These are phyloP conservation scores for Hemiscyllium ocellatum DNA, from an alignment of 2,113 vertebrate genomes.

Conservation along the genomic window DNA sequence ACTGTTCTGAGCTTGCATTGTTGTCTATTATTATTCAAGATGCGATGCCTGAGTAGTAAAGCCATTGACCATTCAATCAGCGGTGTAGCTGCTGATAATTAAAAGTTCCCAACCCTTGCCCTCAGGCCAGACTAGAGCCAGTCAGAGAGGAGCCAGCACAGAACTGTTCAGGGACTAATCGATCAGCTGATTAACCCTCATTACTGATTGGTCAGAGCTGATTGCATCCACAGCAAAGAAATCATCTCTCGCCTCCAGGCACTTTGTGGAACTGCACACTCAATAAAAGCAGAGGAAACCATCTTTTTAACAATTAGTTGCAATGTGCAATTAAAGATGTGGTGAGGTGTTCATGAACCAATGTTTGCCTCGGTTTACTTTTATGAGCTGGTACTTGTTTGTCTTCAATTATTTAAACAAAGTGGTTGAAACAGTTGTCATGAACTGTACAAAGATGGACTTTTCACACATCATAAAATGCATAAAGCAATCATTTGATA, in stretches of 20 bases:
- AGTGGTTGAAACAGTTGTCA: neutral
- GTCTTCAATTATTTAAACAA: slow-evolving; percentile 34
- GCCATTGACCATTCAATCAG: slow-evolving; percentile 79
- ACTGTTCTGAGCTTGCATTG: slow-evolving; percentile 57
- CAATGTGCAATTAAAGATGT: slow-evolving; percentile 39
- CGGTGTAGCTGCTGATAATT: slow-evolving; percentile 73
- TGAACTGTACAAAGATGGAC: neutral
- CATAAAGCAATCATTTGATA: neutral
- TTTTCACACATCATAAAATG: neutral
- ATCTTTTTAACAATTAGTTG: slow-evolving; percentile 45
- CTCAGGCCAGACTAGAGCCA: slow-evolving; percentile 66
- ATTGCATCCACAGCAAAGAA: slow-evolving; percentile 73
- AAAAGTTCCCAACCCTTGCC: slow-evolving; percentile 85
- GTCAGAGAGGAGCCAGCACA: slow-evolving; percentile 63
- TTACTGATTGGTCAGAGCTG: slow-evolving; percentile 78
- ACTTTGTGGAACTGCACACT: slow-evolving; percentile 52
- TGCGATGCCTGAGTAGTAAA: slow-evolving; percentile 66
- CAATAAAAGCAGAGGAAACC: slow-evolving; percentile 50
- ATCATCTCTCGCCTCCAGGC: slow-evolving; percentile 65
- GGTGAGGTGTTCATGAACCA: slow-evolving; percentile 3
- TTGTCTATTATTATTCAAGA: slow-evolving; percentile 79
- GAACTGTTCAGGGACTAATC: slow-evolving; percentile 59
- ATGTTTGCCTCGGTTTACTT: slow-evolving; percentile 12
- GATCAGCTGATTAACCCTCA: slow-evolving; percentile 83
- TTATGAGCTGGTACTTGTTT: slow-evolving; percentile 35